Evolutionary conservation across 2,888 invertebrate species (phyloP).

Genomic region (Spilosoma lubricipeda): DNA sequence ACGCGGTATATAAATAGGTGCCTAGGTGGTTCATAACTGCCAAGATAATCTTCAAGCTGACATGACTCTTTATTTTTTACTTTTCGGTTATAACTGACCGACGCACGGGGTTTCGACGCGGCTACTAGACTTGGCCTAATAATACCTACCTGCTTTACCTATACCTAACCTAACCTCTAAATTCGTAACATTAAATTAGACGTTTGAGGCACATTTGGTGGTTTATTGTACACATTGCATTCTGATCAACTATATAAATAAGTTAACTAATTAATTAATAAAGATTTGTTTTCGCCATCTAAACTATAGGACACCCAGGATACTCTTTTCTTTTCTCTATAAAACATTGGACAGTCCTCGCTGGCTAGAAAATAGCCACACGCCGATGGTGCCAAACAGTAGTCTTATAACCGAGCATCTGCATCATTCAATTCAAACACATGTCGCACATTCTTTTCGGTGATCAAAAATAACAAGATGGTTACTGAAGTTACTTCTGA

Average conservation of each 20-base stretch:
- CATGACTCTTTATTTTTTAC: slow-evolving; percentile 49
- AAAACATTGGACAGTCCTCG: not conserved
- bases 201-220: not conserved
- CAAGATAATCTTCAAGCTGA: slow-evolving; percentile 58
- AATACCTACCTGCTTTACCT: slow-evolving; percentile 9
- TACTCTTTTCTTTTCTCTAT: not conserved
- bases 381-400: not conserved
- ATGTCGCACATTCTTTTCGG: slow-evolving; percentile 2
- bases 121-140: slow-evolving; percentile 4
- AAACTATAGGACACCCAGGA: not conserved
- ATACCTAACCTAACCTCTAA: not conserved
- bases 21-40: slow-evolving; percentile 53
- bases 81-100: slow-evolving; percentile 24
- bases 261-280: not conserved
- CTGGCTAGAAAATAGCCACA: not conserved
- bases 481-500: slow-evolving; percentile 1
- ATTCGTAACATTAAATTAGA: slow-evolving; percentile 2
- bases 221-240: not conserved
- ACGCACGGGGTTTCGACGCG: not conserved
- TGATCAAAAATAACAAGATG: slow-evolving; percentile 5
- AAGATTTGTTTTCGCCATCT: not conserved
- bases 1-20: slow-evolving; percentile 59
- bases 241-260: not conserved
- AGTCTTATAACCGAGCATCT: not conserved
- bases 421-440: not conserved